Evolutionary conservation across 1,140 invertebrate genomes (phyloP).

Genomic region (Drosophila paulistorum): DNA sequence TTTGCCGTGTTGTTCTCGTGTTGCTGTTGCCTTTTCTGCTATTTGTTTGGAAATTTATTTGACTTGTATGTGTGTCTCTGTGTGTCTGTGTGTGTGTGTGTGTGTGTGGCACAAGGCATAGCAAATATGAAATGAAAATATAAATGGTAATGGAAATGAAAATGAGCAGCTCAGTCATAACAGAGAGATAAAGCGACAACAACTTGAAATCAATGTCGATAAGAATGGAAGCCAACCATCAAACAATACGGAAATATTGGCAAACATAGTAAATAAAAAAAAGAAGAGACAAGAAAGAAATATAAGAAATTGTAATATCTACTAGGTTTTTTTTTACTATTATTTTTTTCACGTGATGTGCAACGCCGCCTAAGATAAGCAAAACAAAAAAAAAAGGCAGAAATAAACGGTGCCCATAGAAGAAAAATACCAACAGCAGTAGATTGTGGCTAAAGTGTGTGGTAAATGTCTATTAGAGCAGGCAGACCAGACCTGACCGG

Average conservation of each 20-base stretch:
- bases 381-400: constrained; percentile 34
- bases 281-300: constrained; percentile 11
- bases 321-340: constrained; percentile 20
- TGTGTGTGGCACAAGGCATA: constrained; percentile 44
- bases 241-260: constrained; percentile 46
- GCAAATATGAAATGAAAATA: constrained; percentile 69
- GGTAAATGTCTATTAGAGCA: constrained; percentile 1
- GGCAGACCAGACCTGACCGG: neutral
- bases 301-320: constrained; percentile 37
- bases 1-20: constrained; percentile 19
- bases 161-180: constrained; percentile 51
- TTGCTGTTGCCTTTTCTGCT: constrained; percentile 19
- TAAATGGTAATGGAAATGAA: constrained; percentile 58
- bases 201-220: constrained; percentile 34
- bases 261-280: constrained; percentile 29
- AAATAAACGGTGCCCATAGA: constrained; percentile 27
- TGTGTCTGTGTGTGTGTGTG: constrained; percentile 1
- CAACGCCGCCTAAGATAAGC: constrained; percentile 51
- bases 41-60: constrained; percentile 51
- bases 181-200: constrained; percentile 33
- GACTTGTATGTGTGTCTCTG: constrained; percentile 39
- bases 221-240: constrained; percentile 31
- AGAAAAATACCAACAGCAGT: neutral
- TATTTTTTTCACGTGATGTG: constrained; percentile 57
- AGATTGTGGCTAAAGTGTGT: constrained; percentile 4